A percentile compares a stretch with the other conserved stretches of the same genome.
phyloP scores from a whole-genome alignment of 1,140 invertebrate species.

The Drosophila tropicalis region DNA sequence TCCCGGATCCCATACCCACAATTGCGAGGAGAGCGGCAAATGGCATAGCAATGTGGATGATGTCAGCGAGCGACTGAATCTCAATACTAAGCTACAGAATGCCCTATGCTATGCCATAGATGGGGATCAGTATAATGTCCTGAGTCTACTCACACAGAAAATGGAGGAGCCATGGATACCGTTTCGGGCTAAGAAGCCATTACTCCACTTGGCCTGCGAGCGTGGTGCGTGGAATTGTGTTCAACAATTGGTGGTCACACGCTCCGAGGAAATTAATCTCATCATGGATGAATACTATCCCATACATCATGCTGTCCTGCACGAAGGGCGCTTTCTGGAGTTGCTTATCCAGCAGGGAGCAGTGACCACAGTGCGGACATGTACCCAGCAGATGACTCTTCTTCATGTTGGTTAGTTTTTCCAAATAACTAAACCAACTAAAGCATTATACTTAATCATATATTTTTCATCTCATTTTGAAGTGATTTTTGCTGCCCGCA shows the following conservation, averaged over 20 bases:
- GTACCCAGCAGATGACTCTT: slow-evolving; percentile 90
- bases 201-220: slow-evolving; percentile 88
- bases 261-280: slow-evolving; percentile 89
- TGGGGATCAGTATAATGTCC: slow-evolving; percentile 87
- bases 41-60: slow-evolving; percentile 80
- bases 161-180: slow-evolving; percentile 88
- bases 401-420: slow-evolving; percentile 85
- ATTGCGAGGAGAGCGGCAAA: slow-evolving; percentile 88
- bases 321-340: slow-evolving; percentile 88
- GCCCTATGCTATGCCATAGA: slow-evolving; percentile 90
- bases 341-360: slow-evolving; percentile 87
- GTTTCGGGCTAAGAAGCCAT: slow-evolving; percentile 85
- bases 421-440: too few relatives aligned
- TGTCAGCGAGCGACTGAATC: slow-evolving; percentile 77
- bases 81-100: slow-evolving; percentile 87
- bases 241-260: slow-evolving; percentile 86
- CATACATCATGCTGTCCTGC: slow-evolving; percentile 89
- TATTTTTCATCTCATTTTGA: not conserved
- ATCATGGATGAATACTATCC: slow-evolving; percentile 91
- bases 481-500: slow-evolving; percentile 87
- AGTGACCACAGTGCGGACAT: slow-evolving; percentile 87
- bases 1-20: slow-evolving; percentile 88
- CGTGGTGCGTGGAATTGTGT: slow-evolving; percentile 89
- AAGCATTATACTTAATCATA: not conserved
- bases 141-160: slow-evolving; percentile 87